phyloP scores from a whole-genome alignment of 2,888 invertebrate genomes.

The Cheilosia vulpina region DNA sequence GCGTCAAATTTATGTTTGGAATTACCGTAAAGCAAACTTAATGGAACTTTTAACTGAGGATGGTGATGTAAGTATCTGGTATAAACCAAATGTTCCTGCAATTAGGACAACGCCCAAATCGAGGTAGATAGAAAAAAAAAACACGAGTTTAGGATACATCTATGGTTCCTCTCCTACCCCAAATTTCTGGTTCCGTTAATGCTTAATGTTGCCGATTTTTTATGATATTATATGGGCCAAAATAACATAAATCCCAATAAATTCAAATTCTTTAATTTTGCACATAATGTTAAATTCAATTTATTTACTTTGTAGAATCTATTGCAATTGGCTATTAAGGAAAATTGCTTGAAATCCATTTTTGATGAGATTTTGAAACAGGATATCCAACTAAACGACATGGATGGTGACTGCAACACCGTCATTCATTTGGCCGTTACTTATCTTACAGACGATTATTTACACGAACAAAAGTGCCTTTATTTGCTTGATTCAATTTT shows the following conservation, averaged over 20 bases:
- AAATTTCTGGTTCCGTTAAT: too few relatives aligned
- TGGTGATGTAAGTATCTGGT: slow-evolving; percentile 55
- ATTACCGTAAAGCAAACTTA: slow-evolving; percentile 42
- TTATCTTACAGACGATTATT: slow-evolving; percentile 75
- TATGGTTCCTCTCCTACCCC: too few relatives aligned
- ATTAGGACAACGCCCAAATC: too few relatives aligned
- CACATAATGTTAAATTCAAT: neutral
- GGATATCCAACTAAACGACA: slow-evolving; percentile 76
- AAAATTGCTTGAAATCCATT: slow-evolving; percentile 77
- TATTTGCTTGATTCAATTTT: slow-evolving; percentile 78
- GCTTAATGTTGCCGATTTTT: neutral
- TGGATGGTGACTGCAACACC: slow-evolving; percentile 80
- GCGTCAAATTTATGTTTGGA: slow-evolving; percentile 70
- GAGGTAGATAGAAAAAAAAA: neutral
- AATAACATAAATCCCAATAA: too few relatives aligned
- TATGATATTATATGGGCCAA: neutral
- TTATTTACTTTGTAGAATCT: slow-evolving; percentile 36
- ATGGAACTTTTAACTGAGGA: slow-evolving; percentile 51
- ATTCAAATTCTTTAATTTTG: neutral
- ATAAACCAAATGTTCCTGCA: too few relatives aligned
- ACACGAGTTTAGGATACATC: neutral
- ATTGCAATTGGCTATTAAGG: slow-evolving; percentile 77
- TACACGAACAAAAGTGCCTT: slow-evolving; percentile 18
- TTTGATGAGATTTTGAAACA: slow-evolving; percentile 77
- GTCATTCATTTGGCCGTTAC: slow-evolving; percentile 80